Evolutionary conservation across 23 tunicate species (phyloP).

Genomic region (Trididemnum nubilum): DNA sequence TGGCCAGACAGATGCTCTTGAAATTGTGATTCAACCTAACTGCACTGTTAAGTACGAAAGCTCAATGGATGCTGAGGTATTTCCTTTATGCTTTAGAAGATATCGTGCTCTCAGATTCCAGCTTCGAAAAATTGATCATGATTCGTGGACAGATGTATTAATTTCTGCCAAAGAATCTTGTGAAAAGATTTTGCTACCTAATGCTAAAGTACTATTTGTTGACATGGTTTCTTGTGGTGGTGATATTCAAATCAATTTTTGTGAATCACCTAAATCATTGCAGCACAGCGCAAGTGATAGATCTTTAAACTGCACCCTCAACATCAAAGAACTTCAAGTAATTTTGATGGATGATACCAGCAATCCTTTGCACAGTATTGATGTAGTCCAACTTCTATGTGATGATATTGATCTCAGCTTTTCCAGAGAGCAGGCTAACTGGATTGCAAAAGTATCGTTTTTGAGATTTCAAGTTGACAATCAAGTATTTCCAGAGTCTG

Average conservation of each 20-base stretch:
- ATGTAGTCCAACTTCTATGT: constrained; percentile 37
- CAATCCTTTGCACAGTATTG: constrained; percentile 26
- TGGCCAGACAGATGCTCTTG: background rate
- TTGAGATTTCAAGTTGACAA: constrained; percentile 47
- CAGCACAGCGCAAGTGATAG: background rate
- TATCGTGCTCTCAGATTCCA: constrained; percentile 34
- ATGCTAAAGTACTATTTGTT: background rate
- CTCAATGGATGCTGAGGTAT: constrained; percentile 38
- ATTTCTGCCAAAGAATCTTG: constrained; percentile 5
- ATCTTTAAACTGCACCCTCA: background rate
- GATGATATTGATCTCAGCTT: constrained; percentile 12
- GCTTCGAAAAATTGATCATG: constrained; percentile 9
- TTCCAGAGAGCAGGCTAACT: background rate
- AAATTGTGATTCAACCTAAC: constrained; percentile 5
- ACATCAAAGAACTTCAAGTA: constrained; percentile 23
- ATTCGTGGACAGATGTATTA: constrained; percentile 23
- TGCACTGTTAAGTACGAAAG: constrained; percentile 39
- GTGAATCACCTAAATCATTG: background rate
- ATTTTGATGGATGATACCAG: constrained; percentile 58
- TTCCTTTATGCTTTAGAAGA: constrained; percentile 44
- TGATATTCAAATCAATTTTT: background rate
- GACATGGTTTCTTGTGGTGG: background rate
- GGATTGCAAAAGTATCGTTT: constrained; percentile 27
- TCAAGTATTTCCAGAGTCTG: constrained; percentile 30
- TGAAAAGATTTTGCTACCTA: constrained; percentile 28